These are phyloP conservation scores for Noctua janthe DNA, from an alignment of 2,888 invertebrate species.

Conservation along the genomic window DNA sequence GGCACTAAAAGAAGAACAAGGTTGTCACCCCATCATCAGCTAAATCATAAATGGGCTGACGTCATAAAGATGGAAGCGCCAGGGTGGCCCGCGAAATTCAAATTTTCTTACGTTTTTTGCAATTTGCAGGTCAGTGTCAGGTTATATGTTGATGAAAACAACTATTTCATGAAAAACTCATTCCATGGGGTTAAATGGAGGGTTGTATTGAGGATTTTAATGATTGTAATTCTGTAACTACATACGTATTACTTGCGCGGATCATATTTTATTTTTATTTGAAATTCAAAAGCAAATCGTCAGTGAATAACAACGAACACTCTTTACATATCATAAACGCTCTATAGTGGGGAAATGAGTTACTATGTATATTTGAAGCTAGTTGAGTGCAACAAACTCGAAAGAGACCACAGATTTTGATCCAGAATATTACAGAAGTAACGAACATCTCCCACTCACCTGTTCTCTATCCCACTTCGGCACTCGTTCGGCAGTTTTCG, in stretches of 20 bases:
- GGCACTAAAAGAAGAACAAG: not conserved
- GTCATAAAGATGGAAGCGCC: not conserved
- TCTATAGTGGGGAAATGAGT: not conserved
- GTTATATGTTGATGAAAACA: too few species aligned
- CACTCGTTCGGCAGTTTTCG: constrained; percentile 93
- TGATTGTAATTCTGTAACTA: too few species aligned
- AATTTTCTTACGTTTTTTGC: too few species aligned
- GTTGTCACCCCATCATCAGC: not conserved
- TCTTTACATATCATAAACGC: not conserved
- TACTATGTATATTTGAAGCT: too few species aligned
- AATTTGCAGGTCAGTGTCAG: too few species aligned
- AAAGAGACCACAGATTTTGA: not conserved
- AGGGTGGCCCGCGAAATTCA: too few species aligned
- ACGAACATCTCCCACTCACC: constrained; percentile 74
- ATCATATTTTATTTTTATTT: too few species aligned
- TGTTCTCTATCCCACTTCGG: constrained; percentile 98
- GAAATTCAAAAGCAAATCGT: not conserved
- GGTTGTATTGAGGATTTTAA: too few species aligned
- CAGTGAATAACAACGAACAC: not conserved
- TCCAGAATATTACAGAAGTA: not conserved
- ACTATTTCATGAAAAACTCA: too few species aligned
- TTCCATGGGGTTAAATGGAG: too few species aligned
- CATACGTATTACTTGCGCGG: too few species aligned
- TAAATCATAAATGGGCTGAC: not conserved
- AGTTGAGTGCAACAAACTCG: not conserved